Conservation (phyloP, 2,113 vertebrate species). For the Eolophus roseicapilla region DNA sequence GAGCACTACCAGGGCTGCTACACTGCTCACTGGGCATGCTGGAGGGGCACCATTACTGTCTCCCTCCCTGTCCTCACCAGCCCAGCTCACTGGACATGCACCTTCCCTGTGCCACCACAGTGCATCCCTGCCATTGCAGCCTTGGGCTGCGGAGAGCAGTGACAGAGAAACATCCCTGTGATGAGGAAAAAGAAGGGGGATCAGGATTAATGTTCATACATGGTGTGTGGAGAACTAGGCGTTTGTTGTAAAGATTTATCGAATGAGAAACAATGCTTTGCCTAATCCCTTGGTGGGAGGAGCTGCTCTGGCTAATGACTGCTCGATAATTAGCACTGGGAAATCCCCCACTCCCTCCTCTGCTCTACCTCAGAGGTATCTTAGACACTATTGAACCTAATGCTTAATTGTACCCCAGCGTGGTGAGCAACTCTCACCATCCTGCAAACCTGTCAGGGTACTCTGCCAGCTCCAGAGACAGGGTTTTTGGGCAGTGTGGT, state of each 20-base stretch:
- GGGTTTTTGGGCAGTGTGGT: not conserved
- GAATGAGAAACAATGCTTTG: not conserved
- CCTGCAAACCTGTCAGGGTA: not conserved
- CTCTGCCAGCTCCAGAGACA: not conserved
- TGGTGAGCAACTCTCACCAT: not conserved
- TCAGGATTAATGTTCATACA: not conserved
- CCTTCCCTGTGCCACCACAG: not conserved
- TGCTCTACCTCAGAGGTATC: not conserved
- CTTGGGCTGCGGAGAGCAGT: accelerated
- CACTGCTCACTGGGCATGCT: accelerated
- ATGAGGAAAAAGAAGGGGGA: not conserved
- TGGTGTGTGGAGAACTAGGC: not conserved
- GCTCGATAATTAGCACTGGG: not conserved
- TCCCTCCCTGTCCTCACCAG: not conserved
- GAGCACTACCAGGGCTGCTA: not conserved
- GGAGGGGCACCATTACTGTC: not conserved
- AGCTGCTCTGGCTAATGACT: not conserved
- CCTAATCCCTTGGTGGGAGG: slow-evolving; percentile 27
- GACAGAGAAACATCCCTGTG: not conserved
- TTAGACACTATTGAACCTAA: not conserved
- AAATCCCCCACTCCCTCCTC: not conserved
- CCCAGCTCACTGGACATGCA: not conserved
- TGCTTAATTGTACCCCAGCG: accelerated
- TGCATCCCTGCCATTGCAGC: not conserved
- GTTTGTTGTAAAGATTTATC: slow-evolving; percentile 8